Evolutionary conservation across 2,888 invertebrate species (phyloP).

Genomic region (Drosophila mercatorum): DNA sequence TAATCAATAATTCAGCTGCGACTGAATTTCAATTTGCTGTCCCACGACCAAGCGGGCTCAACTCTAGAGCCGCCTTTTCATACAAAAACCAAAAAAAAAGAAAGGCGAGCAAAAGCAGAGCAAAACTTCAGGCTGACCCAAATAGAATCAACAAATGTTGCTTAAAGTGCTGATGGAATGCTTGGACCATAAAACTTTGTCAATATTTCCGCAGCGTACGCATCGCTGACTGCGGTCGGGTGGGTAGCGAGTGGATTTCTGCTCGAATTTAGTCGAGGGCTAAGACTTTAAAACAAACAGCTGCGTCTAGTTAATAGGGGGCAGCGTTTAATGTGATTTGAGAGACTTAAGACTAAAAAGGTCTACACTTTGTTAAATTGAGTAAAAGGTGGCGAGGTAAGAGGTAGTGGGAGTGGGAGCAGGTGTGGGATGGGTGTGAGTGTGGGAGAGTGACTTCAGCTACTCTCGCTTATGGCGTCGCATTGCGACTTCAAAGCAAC

Average conservation of each 20-base stretch:
- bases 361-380: constrained; percentile 54
- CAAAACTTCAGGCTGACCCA: constrained; percentile 51
- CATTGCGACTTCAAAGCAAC: constrained; percentile 66
- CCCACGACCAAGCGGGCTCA: constrained; percentile 5
- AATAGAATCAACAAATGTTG: constrained; percentile 63
- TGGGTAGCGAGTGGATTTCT: background rate
- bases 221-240: constrained; percentile 33
- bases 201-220: constrained; percentile 61
- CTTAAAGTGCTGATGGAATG: constrained; percentile 64
- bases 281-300: constrained; percentile 64
- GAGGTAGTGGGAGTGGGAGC: background rate
- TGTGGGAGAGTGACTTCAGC: background rate
- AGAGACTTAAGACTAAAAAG: constrained; percentile 2
- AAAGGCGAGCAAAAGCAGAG: background rate
- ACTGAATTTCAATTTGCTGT: constrained; percentile 47
- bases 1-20: constrained; percentile 73
- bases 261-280: constrained; percentile 33
- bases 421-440: too few relatives aligned
- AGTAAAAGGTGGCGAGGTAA: constrained; percentile 26
- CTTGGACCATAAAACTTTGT: constrained; percentile 58
- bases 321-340: constrained; percentile 63
- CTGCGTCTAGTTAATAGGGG: constrained; percentile 49
- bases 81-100: background rate
- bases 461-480: constrained; percentile 24
- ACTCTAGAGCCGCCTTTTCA: background rate